Evolutionary conservation across 2,888 invertebrate genomes (phyloP).

Genomic region (Charanyca ferruginea): DNA sequence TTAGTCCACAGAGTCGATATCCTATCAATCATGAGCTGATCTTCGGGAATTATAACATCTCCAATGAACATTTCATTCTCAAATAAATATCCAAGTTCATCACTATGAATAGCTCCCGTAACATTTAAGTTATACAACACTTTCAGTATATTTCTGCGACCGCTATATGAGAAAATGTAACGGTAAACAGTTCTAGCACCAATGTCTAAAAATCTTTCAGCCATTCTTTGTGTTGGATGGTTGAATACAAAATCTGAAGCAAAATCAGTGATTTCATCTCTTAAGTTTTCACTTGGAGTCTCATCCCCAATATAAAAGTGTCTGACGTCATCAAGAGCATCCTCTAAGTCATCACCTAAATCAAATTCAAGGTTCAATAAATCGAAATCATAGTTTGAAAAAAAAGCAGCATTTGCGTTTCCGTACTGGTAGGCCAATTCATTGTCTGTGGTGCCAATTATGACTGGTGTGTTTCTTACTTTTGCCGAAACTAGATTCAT

Average conservation of each 20-base stretch:
- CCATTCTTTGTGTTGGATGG: conserved; percentile 46
- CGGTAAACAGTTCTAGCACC: conserved; percentile 40
- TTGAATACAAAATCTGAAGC: conserved; percentile 28
- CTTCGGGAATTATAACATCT: conserved; percentile 29
- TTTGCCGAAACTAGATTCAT: conserved; percentile 28
- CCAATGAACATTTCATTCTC: conserved; percentile 15
- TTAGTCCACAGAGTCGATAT: conserved; percentile 61
- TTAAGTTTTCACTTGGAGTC: conserved; percentile 6
- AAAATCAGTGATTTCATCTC: conserved; percentile 26
- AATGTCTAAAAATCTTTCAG: conserved; percentile 30
- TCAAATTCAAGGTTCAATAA: conserved; percentile 21
- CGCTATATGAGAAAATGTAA: conserved; percentile 50
- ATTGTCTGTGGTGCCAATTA: conserved; percentile 36
- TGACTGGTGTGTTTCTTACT: conserved; percentile 19
- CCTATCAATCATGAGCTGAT: conserved; percentile 51
- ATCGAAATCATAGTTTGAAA: conserved; percentile 19
- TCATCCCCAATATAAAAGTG: conserved; percentile 53
- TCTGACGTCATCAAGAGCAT: conserved; percentile 19
- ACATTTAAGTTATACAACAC: conserved; percentile 2
- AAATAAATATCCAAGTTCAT: conserved; percentile 59
- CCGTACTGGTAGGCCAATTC: conserved; percentile 26
- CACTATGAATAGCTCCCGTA: conserved; percentile 50
- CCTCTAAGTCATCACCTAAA: conserved; percentile 22
- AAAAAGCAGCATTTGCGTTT: background rate
- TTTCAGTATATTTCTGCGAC: conserved; percentile 24